Evolutionary conservation across 2,888 invertebrate genomes (phyloP), one percentile per base, ranked within the genome.

Genomic region (Geophilus truncorum): DNA sequence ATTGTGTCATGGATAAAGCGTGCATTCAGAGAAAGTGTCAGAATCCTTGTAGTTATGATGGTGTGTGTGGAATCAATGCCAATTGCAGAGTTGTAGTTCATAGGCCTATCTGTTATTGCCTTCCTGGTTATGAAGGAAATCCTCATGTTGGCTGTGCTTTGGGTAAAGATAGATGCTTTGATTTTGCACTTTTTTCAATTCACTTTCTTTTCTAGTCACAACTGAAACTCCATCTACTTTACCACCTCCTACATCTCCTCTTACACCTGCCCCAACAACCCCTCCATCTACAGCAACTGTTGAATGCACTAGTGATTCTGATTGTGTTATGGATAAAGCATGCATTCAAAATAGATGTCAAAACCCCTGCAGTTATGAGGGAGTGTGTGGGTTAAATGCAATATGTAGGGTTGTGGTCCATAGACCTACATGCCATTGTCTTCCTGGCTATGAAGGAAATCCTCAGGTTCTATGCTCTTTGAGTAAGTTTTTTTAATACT

Each of bases 391-490:
- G 84, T 90, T 91, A 84, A 93, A 94, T 87, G 95, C 95, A 87
- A 93, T 92, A 87, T 96, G 96, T 87, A 93, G 94, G 89, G 95
- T 95, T 32, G 91, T 93, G 84, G 92, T 92, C 85, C 96, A 96
- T 87, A 90, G 91, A 85, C 93, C 95, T 0, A 91, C 93, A 82
- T 96, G 96, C 88, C 93, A 95, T 32, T 96, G 96, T 88, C 82
- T 83, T 25, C 83, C 83, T 9, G 83, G 82, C 5, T 83, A 83
- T 45, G 81, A 40, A n/a, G 94, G 94, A 78, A 92, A 94, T 89
- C 93, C 94, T 76, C 40, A 32, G 18, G 45, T 78, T 25, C 23
- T 45, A 12, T 78, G 78, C 45, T 25, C 40, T 30, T 45, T 78
- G 30, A 28, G 78, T 78, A 78, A 36, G 28, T 25, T 75, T 21